These are phyloP conservation scores for Stylophora pistillata DNA, from an alignment of 64 coral and sea anemone species.

Conservation along the genomic window DNA sequence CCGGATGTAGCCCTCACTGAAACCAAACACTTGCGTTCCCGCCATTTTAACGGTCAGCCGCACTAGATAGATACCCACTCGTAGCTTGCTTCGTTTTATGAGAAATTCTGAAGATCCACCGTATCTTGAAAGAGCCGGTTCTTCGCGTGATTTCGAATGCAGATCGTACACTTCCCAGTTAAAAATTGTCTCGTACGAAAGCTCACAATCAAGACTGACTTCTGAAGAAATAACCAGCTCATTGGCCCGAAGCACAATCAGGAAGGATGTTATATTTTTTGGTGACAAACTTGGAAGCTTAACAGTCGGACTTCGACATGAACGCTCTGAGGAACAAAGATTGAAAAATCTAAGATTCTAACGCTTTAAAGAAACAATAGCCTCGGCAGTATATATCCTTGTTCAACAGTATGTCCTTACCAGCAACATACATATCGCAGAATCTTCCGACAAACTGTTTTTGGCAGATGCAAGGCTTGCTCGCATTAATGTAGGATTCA, in stretches of 20 bases:
- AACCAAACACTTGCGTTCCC: conserved; percentile 4
- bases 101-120: conserved; percentile 21
- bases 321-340: too few relatives aligned
- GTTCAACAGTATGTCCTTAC: background rate
- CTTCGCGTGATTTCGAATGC: background rate
- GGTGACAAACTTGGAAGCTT: background rate
- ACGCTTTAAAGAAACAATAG: background rate
- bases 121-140: background rate
- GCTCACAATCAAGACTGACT: conserved; percentile 12
- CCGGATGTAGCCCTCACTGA: conserved; percentile 24
- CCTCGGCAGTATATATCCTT: background rate
- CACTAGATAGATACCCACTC: conserved; percentile 23
- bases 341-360: too few relatives aligned
- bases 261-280: background rate
- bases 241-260: background rate
- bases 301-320: background rate
- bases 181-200: background rate
- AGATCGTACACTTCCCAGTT: background rate
- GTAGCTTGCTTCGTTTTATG: background rate
- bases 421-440: conserved; percentile 4
- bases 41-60: conserved; percentile 14
- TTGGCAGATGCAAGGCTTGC: background rate
- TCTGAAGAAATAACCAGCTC: conserved; percentile 1
- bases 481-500: background rate
- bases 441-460: background rate